A percentile compares a stretch with the other conserved stretches of the same genome.
Evolutionary conservation across 2,113 vertebrate species (phyloP).

Genomic region (Electrona antarctica): DNA sequence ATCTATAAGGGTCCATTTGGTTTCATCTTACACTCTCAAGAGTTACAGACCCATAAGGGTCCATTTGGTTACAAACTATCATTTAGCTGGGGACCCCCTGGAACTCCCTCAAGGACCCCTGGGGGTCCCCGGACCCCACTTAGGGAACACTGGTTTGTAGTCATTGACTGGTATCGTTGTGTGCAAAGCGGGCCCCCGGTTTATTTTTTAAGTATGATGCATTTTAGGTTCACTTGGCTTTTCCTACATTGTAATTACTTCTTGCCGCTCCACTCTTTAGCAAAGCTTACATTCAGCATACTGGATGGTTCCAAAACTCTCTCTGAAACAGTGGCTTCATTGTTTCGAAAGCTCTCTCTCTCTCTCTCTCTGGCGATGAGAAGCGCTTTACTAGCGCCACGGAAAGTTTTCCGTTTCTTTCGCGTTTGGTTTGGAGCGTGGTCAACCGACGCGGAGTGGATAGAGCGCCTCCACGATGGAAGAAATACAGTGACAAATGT

Average conservation of each 20-base stretch:
- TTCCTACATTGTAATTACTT: constrained; percentile 46
- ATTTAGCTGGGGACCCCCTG: no score
- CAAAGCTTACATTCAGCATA: constrained; percentile 21
- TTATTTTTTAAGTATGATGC: constrained; percentile 6
- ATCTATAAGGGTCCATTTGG: no score
- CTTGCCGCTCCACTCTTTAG: constrained; percentile 39
- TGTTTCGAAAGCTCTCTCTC: constrained; percentile 36
- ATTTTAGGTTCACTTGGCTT: constrained; percentile 28
- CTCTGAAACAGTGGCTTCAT: constrained; percentile 47
- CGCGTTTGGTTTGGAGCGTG: no score
- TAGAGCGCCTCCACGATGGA: no score
- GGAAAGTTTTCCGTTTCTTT: constrained; percentile 52
- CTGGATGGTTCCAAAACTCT: no score
- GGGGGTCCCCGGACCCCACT: neutral
- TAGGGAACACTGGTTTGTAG: constrained; percentile 24
- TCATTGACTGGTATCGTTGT: constrained; percentile 18
- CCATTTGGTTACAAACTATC: no score
- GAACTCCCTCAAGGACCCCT: no score
- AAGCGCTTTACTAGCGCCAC: constrained; percentile 16
- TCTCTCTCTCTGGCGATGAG: neutral
- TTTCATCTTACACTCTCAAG: no score
- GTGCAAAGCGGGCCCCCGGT: constrained; percentile 17
- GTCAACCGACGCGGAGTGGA: no score
- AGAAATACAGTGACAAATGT: neutral
- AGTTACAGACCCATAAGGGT: no score